Conservation (phyloP, 1,140 invertebrate genomes). For the Zaprionus gabonicus region DNA sequence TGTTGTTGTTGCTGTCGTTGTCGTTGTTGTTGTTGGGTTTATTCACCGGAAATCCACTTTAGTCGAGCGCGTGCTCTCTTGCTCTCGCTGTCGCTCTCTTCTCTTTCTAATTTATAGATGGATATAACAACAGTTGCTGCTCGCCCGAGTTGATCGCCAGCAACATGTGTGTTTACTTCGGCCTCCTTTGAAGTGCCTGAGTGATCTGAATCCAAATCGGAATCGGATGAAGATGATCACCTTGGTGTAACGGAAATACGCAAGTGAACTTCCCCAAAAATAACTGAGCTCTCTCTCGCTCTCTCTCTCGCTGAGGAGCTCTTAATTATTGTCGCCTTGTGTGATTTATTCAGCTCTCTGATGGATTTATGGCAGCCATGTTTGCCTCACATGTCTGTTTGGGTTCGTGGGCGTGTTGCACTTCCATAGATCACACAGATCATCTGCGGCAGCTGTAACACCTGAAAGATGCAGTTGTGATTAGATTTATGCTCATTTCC, state of each 20-base stretch:
- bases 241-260: conserved; percentile 75
- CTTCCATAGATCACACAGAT: conserved; percentile 60
- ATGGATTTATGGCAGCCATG: conserved; percentile 80
- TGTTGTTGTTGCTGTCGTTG: conserved; percentile 48
- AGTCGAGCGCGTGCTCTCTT: conserved; percentile 23
- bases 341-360: conserved; percentile 72
- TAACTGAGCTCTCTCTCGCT: conserved; percentile 33
- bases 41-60: conserved; percentile 84
- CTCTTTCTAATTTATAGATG: conserved; percentile 67
- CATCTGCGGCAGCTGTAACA: conserved; percentile 50
- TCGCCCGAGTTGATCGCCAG: conserved; percentile 47
- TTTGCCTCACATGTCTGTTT: conserved; percentile 42
- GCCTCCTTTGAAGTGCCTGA: conserved; percentile 61
- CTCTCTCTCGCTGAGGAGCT: conserved; percentile 13
- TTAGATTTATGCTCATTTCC: conserved; percentile 73
- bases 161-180: conserved; percentile 65
- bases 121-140: conserved; percentile 63
- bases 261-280: conserved; percentile 42
- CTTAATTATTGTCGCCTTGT: conserved; percentile 63
- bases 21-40: conserved; percentile 59
- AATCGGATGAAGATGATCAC: conserved; percentile 70
- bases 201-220: conserved; percentile 22
- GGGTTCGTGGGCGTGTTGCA: conserved; percentile 45
- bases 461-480: conserved; percentile 64
- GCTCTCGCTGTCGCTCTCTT: conserved; percentile 21